Conservation (phyloP, 2,113 vertebrate genomes). For the Perca flavescens region DNA sequence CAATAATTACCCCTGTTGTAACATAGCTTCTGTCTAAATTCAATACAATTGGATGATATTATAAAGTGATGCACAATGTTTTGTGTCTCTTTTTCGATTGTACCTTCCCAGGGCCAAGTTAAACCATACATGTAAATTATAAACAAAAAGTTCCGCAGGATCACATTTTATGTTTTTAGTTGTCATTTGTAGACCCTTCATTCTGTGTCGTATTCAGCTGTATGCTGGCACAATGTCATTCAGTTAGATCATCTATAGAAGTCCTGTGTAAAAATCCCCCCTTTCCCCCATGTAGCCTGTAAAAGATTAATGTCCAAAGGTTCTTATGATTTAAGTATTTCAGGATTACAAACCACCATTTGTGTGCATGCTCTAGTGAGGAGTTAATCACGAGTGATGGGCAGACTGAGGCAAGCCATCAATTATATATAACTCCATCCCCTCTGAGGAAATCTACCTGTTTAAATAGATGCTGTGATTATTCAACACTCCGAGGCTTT, state of each 20-base stretch:
- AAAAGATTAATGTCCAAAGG: conserved; percentile 45
- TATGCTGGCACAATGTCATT: background rate
- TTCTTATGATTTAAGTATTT: conserved; percentile 49
- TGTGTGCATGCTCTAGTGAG: conserved; percentile 37
- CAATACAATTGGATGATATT: background rate
- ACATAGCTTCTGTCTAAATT: background rate
- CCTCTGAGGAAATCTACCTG: conserved; percentile 37
- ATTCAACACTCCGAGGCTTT: conserved; percentile 28
- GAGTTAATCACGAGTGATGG: conserved; percentile 66
- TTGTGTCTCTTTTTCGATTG: background rate
- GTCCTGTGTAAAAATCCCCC: background rate
- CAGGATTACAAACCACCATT: conserved; percentile 41
- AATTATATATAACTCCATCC: conserved; percentile 60
- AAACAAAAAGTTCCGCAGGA: background rate
- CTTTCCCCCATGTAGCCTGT: background rate
- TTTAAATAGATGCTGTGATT: conserved; percentile 56
- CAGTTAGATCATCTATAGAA: background rate
- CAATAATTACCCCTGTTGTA: background rate
- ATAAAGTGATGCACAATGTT: background rate
- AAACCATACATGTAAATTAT: background rate
- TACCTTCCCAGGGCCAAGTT: background rate
- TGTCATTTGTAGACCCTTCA: background rate
- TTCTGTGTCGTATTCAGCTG: too few species aligned
- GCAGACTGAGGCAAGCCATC: conserved; percentile 43
- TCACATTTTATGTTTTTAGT: background rate